Base-by-base conservation (phyloP, 2,888 invertebrate species). In the Caenorhabditis drosophilae region DNA sequence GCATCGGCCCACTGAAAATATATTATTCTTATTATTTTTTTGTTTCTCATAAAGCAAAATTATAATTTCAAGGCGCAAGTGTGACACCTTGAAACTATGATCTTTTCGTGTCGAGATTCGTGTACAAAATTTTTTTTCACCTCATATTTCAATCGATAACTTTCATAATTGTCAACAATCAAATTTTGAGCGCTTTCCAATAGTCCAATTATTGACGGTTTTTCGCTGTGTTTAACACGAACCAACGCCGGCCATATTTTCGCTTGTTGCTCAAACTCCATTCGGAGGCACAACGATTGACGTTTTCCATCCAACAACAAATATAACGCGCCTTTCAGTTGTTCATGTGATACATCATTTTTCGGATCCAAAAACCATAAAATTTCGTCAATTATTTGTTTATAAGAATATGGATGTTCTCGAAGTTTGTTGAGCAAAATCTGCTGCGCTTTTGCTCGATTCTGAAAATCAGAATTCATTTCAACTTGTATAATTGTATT, bases 201-300 rank as follows among this genome's bases (percentile, higher is more conserved):
- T 38, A 86, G 77, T 15, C 76, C 76, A 42, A 85, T 82, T 64
- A 86, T 84, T 35, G 85, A 84, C 0, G 90, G 89, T 83, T 93
- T 93, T 82, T 94, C 93, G 2, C 92, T 92, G 46, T 91, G 89
- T 67, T 89, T 89, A 0, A 92, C 90, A n/a, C 60, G 50, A 12
- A 79, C 60, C 15, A 73, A 53, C 0, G 72, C 61, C 35, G 67
- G 62, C 69, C 69, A 73, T 20, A 60, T 54, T 15, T 58, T 58
- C 11, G 54, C 53, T 27, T 59, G 68, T 18, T 52, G 58, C 11
- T 88, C 86, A 92, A 92, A 94, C 83, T 91, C 89, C 68, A 90
- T 89, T 76, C 89, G 88, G 11, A 89, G 88, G 1, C 90, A 84
- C 7, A 92, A 84, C 0, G 89, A 88, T 3, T 88, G 87, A 11